Evolutionary conservation across 2,797 vertebrate genomes (phyloP).

Genomic region (Tarsius wallacei): DNA sequence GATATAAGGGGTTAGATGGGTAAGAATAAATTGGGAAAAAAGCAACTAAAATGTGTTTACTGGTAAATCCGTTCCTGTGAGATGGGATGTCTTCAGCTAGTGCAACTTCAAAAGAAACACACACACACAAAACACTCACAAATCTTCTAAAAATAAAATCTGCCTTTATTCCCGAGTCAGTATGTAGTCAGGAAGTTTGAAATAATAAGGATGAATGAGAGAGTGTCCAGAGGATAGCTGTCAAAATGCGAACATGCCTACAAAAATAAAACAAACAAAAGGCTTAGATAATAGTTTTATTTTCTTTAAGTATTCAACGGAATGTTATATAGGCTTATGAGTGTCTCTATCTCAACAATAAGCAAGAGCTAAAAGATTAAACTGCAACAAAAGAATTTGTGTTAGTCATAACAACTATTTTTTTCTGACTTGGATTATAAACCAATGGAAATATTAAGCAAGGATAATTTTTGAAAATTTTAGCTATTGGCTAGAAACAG

Average conservation of each 20-base stretch:
- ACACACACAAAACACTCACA: not conserved
- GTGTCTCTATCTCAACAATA: not conserved
- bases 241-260: not conserved
- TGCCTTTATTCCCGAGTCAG: not conserved
- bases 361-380: not conserved
- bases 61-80: not conserved
- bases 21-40: not conserved
- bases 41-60: not conserved
- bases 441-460: not conserved
- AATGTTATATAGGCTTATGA: not conserved
- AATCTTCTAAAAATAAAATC: not conserved
- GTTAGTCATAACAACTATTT: not conserved
- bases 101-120: not conserved
- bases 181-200: not conserved
- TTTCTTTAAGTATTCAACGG: not conserved
- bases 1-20: not conserved
- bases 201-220: slow-evolving; percentile 13
- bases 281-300: not conserved
- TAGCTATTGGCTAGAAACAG: not conserved
- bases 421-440: slow-evolving; percentile 1
- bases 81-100: not conserved
- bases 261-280: not conserved
- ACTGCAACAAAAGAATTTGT: not conserved
- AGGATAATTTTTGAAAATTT: slow-evolving; percentile 21
- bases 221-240: not conserved